phyloP scores from a whole-genome alignment of 92 coral and sea anemone species.

The Zoanthus solanderi region DNA sequence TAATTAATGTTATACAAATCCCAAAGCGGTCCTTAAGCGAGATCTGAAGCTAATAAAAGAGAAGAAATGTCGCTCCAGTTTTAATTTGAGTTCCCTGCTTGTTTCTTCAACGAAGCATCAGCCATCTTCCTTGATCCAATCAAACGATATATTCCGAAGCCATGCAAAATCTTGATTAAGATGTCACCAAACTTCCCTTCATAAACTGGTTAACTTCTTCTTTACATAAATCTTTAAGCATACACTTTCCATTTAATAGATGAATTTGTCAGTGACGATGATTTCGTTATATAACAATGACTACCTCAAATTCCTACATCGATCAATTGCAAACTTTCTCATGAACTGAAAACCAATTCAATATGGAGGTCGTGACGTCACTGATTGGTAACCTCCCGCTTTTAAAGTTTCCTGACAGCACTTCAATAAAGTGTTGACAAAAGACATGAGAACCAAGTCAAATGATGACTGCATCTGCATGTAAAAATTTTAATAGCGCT shows the following conservation, averaged over 20 bases:
- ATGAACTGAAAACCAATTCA: conserved; percentile 9
- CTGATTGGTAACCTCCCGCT: conserved; percentile 42
- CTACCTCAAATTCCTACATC: conserved; percentile 33
- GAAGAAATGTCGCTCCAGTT: not conserved
- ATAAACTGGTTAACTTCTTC: not conserved
- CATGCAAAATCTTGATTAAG: not conserved
- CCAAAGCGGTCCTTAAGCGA: not conserved
- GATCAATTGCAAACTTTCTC: conserved; percentile 4
- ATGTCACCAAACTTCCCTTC: not conserved
- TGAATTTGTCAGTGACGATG: not conserved
- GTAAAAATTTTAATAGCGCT: too few species aligned
- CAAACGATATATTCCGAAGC: conserved; percentile 6
- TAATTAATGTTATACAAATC: not conserved
- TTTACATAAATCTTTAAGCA: not conserved
- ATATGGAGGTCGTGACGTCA: conserved; percentile 39
- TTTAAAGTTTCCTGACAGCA: not conserved
- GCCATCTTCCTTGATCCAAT: not conserved
- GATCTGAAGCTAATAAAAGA: not conserved
- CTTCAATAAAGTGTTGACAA: not conserved
- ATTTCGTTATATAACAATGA: not conserved
- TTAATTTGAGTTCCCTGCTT: not conserved
- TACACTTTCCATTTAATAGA: not conserved
- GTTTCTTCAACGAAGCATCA: conserved; percentile 11
- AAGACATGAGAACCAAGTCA: not conserved
- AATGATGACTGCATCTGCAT: too few species aligned